phyloP scores from a whole-genome alignment of 2,113 vertebrate genomes.

The Myodes glareolus region DNA sequence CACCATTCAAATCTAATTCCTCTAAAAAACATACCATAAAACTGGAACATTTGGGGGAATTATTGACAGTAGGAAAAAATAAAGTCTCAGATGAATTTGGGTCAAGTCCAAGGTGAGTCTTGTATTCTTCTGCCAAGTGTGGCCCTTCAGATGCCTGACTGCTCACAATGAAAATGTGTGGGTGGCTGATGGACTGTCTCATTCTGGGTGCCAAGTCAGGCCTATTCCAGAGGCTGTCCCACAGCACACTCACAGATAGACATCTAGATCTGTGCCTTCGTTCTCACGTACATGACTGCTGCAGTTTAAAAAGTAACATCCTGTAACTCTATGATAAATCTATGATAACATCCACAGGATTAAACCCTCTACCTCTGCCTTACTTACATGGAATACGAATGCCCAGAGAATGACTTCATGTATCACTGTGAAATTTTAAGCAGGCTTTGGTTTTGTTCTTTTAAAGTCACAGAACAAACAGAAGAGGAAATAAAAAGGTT shows the following conservation, averaged over 20 bases:
- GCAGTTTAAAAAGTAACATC: constrained; percentile 8
- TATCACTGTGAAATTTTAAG: background rate
- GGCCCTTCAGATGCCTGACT: background rate
- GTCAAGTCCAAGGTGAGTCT: background rate
- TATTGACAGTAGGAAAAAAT: constrained; percentile 61
- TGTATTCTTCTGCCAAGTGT: constrained; percentile 3
- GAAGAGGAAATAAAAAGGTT: background rate
- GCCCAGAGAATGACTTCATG: constrained; percentile 28
- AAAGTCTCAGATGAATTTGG: constrained; percentile 60
- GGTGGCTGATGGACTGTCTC: background rate
- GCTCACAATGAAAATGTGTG: background rate
- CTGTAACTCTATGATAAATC: background rate
- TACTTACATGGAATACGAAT: background rate
- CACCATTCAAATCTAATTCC: constrained; percentile 65
- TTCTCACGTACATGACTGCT: background rate
- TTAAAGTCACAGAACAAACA: background rate
- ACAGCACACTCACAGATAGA: background rate
- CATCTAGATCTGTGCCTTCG: background rate
- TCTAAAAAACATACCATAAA: constrained; percentile 65
- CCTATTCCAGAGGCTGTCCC: background rate
- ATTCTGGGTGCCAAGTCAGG: too few species aligned
- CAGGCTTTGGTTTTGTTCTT: background rate
- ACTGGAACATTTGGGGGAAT: constrained; percentile 59
- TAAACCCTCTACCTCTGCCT: background rate
- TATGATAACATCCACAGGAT: background rate